Percentiles rank a stretch among this genome's conserved stretches.
Evolutionary conservation across 2,113 vertebrate genomes (phyloP).

Genomic region (Cyanoramphus novaezelandiae): DNA sequence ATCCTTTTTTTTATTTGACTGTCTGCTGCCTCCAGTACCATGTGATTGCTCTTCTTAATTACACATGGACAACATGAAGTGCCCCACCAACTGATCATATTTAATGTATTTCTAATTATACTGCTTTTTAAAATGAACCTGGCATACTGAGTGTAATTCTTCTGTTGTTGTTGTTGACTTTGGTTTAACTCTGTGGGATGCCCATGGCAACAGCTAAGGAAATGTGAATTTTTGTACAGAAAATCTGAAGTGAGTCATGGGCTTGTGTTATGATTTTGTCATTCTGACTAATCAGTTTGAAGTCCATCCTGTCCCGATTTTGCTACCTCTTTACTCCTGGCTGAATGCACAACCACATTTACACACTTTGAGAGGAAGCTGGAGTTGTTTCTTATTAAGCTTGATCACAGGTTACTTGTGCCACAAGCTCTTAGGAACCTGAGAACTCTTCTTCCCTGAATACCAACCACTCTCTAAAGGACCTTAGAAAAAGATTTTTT

Average conservation of each 20-base stretch:
- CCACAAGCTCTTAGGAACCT: background rate
- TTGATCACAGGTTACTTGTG: background rate
- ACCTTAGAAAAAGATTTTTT: background rate
- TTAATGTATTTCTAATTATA: constrained; percentile 53
- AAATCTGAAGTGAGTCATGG: background rate
- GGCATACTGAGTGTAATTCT: background rate
- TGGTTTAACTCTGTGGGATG: background rate
- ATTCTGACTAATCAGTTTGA: background rate
- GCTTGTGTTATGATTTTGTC: background rate
- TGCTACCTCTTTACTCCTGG: background rate
- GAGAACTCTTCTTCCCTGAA: background rate
- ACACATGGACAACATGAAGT: background rate
- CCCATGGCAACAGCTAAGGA: background rate
- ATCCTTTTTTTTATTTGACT: background rate
- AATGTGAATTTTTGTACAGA: background rate
- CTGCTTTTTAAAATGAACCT: constrained; percentile 6
- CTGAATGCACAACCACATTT: background rate
- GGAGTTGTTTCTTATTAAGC: background rate
- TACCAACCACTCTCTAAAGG: background rate
- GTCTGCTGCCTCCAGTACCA: background rate
- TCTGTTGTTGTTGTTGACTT: constrained; percentile 17
- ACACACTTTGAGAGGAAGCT: background rate
- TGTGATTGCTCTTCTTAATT: constrained; percentile 18
- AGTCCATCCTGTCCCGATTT: background rate
- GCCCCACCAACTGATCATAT: constrained; percentile 4